Base-by-base conservation (phyloP, 2,888 invertebrate species). In the Oscheius sp. region DNA sequence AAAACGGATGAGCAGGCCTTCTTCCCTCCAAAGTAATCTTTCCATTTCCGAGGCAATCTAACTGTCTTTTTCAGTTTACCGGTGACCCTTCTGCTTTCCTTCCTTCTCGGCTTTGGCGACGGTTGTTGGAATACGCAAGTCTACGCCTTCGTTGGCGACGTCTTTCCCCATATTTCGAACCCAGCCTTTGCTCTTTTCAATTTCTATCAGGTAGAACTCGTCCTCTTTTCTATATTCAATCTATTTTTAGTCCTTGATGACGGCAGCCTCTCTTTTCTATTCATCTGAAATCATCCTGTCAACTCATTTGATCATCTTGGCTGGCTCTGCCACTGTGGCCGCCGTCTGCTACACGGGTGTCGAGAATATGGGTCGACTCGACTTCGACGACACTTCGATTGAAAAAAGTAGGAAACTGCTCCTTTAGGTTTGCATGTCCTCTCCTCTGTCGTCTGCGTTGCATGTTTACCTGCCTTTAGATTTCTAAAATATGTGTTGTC, bases 171-270 rank as follows among this genome's bases (percentile, higher is more conserved):
- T 70, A 93, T 95, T 83, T 82, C 82, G 45, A 94, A 96, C 0
- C 93, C 96, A 13, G 98, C 98, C 0, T 99, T 99, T 90, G 97
- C 98, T 0, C 91, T 99, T 1, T 99, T 96, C 90, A 99, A 98
- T 91, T 98, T 98, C 89, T 93, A 93, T 73, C 96, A 95, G 92
- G 91, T 91, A 58, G 2, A 1, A 18, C 7, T 25, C n/a, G 21
- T n/a, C 18, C 18, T n/a, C n/a, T n/a, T 16, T 23, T 49, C 16
- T 25, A 6, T 29, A 52, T 29, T n/a, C 18, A 41, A 13, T 7
- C 41, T 21, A 5, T 12, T 71, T 72, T 18, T 43, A 72, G 72
- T 72, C 72, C 18, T 45, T 66, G 21, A 52, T 64, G 55, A 66
- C 70, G 18, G 58, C 61, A 23, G 61, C 59, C 35, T 53, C 56